Base-by-base conservation (phyloP, 2,888 invertebrate genomes). In the Drosophila aldrichi region DNA sequence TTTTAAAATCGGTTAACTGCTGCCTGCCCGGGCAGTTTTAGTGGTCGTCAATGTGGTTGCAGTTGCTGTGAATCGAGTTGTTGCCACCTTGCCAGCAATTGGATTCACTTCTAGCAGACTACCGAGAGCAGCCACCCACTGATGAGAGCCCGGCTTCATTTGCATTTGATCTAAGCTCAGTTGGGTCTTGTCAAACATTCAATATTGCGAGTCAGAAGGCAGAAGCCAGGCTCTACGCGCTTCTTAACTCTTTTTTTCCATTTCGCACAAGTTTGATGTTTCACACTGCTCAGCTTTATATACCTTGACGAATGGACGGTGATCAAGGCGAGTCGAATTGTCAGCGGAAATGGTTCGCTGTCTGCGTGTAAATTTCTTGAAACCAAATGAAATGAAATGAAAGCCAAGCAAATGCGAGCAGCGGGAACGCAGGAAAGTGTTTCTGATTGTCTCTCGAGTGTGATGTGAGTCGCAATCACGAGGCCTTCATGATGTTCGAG, bases 1-100 rank as follows among this genome's bases (percentile, higher is more conserved):
- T 84, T 82, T 88, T 77, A 88, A 91, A 90, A 78, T 90, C 86
- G 83, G 77, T 86, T 91, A 91, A 91, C 78, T 86, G 58, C 49
- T 29, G 61, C 49, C 32, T 65, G 79, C 49, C 34, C 63, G 79
- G 79, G 54, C 65, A 75, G 51, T 82, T 81, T 81, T 48, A 88
- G 82, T 71, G 82, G 57, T 62, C 74, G 55, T 77, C 69, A 62
- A 55, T 54, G 54, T 46, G 8, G 63, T 68, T 62, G 52, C 52
- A 18, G 29, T 59, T 49, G 69, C 61, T 46, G 56, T 29, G 32
- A 22, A 65, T 58, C 58, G 43, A 43, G 22, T 36, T 16, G 32
- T 67, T 62, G 58, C 51, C 80, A 54, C 56, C 63, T 64, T 75
- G 62, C 57, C 66, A 32, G 51, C 77, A 70, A 80, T 77, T 77